Percentiles rank a stretch among this genome's conserved stretches.
These are phyloP conservation scores for Hoplias malabaricus DNA, from an alignment of 2,113 vertebrate genomes.

Conservation along the genomic window DNA sequence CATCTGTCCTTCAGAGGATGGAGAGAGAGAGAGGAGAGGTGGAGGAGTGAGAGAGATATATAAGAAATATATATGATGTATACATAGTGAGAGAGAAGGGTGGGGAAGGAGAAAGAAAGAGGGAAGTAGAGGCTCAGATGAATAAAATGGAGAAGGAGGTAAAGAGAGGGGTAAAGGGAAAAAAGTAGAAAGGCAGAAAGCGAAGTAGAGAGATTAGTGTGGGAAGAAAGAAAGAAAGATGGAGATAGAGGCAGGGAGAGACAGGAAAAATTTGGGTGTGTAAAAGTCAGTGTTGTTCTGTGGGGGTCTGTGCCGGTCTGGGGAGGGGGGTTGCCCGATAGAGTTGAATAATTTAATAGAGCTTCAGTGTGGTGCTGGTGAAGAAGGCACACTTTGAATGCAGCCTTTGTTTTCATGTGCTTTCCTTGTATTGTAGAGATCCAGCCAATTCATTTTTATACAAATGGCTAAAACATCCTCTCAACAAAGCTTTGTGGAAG, in stretches of 20 bases:
- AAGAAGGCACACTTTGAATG: background rate
- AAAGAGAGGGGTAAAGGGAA: background rate
- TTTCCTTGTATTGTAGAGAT: background rate
- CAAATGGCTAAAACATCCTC: background rate
- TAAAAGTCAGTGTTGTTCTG: constrained; percentile 58
- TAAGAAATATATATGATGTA: background rate
- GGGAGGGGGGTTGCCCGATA: background rate
- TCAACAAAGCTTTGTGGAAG: background rate
- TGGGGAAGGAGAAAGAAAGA: background rate
- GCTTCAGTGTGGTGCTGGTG: background rate
- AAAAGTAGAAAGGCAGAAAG: background rate
- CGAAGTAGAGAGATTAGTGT: background rate
- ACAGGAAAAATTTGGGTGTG: constrained; percentile 24
- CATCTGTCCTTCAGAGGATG: constrained; percentile 51
- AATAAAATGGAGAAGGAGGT: background rate
- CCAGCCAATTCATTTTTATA: background rate
- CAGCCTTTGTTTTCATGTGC: background rate
- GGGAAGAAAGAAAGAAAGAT: background rate
- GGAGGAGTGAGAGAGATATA: constrained; percentile 35
- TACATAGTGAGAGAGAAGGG: background rate
- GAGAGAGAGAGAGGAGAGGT: constrained; percentile 47
- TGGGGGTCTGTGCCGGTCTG: constrained; percentile 41
- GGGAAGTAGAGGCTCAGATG: background rate
- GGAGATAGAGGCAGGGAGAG: background rate
- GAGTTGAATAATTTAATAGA: constrained; percentile 12